Percentiles rank a stretch among this genome's conserved stretches.
phyloP scores from a whole-genome alignment of 2,888 invertebrate genomes.

The Julus scandinavius region DNA sequence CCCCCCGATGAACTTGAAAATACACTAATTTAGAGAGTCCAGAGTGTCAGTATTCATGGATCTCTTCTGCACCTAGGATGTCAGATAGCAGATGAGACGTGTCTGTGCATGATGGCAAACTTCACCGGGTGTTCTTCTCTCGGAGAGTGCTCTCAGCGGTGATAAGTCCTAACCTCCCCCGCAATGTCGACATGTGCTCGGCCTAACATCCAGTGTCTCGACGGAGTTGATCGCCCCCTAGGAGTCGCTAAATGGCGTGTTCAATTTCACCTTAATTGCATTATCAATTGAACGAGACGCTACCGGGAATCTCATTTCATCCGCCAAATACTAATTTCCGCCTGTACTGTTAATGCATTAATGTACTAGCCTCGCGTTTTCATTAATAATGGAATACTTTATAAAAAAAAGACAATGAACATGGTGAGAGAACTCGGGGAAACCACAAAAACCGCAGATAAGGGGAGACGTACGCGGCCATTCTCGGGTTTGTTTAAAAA shows the following conservation, averaged over 20 bases:
- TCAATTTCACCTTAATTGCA: constrained; percentile 35
- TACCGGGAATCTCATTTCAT: not conserved
- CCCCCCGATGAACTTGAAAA: no score
- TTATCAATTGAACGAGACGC: constrained; percentile 15
- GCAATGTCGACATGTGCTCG: not conserved
- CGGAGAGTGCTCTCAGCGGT: not conserved
- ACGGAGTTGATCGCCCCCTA: constrained; percentile 1
- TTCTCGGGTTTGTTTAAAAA: no score
- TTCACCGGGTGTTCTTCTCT: not conserved
- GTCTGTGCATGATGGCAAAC: not conserved
- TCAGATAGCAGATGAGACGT: no score
- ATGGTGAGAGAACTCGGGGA: not conserved
- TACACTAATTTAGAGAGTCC: no score
- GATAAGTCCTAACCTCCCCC: not conserved
- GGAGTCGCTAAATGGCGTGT: constrained; percentile 28
- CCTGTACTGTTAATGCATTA: not conserved
- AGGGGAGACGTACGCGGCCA: not conserved
- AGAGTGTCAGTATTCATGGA: no score
- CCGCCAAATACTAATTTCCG: not conserved
- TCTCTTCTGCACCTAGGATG: no score
- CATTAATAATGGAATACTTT: not conserved
- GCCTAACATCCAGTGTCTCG: not conserved
- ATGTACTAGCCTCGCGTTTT: not conserved
- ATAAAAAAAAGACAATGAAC: not conserved
- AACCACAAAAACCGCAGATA: not conserved